Evolutionary conservation across 2,888 invertebrate species (phyloP), one percentile per base, ranked within the genome.

Genomic region (Tholera decimalis): DNA sequence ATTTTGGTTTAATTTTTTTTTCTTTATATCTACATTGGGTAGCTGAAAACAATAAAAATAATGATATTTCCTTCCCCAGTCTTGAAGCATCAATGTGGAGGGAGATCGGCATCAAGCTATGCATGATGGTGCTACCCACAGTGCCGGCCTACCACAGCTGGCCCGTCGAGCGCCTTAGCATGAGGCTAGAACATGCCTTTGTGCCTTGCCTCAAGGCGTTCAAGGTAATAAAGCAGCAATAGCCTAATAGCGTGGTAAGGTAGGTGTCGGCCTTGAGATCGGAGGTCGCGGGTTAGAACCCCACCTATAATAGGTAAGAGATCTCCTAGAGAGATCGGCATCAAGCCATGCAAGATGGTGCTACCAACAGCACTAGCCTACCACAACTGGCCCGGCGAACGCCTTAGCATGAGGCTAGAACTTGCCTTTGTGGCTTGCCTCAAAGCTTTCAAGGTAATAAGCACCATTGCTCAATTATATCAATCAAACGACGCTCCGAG

Each of bases 51-150:
- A n/a, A n/a, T n/a, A n/a, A n/a, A n/a, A 30, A 30, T 3, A 8
- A 30, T 5, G 1, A 30, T 1, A 5, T 5, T 28, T 18, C 15
- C 5, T 33, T 9, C 3, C 1, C 5, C 53, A 96, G 96, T 0
- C 83, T 97, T 13, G 96, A 96, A 87, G 92, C 96, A 15, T 89
- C 96, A 5, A 95, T 97, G 92, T 97, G 97, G 97, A 94, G 96
- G 0, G 96, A 96, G 65, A 95, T 96, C 41, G 96, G 96, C n/a
- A 95, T 96, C 47, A 95, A 96, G 63, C 72, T 97, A 1, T 92
- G 96, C 0, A 86, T 96, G 79, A 92, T 96, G 80, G 92, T 96
- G 35, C 86, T 96, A 18, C 95, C 96, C 5, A 92, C 92, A 0
- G 95, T 96, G 9, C 95, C 96, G 0, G 92, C 95, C 0, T 96